Conservation (phyloP, 2,888 invertebrate genomes). For the Anthrax anthrax region DNA sequence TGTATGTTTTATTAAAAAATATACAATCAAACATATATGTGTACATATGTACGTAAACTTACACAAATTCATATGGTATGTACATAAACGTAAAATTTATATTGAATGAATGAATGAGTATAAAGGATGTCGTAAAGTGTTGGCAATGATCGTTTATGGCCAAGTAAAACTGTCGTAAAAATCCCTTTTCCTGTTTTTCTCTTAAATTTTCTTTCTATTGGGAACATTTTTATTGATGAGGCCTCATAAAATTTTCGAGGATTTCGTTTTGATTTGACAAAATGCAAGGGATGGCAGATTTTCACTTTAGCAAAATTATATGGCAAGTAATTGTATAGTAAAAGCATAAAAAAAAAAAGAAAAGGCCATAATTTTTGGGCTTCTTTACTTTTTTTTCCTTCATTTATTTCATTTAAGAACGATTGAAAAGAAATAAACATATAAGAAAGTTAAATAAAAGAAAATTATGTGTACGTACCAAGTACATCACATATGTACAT, state of each 20-base stretch:
- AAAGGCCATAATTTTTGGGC: not conserved
- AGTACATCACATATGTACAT: no score
- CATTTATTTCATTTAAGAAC: not conserved
- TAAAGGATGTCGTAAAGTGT: slow-evolving; percentile 18
- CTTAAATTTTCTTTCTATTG: slow-evolving; percentile 1
- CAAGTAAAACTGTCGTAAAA: slow-evolving; percentile 16
- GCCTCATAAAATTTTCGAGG: slow-evolving; percentile 10
- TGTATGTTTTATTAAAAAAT: no score
- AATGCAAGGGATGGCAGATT: slow-evolving; percentile 7
- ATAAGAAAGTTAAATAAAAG: not conserved
- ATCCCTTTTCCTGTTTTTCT: slow-evolving; percentile 5
- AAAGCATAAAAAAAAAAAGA: not conserved
- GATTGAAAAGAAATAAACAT: not conserved
- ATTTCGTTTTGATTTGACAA: slow-evolving; percentile 13
- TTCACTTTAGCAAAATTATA: not conserved
- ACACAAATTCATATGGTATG: no score
- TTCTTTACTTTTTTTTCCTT: not conserved
- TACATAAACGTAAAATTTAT: no score
- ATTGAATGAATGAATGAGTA: not conserved
- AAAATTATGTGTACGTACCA: not conserved
- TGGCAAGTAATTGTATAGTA: no score
- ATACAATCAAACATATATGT: no score
- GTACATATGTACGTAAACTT: no score
- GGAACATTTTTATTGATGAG: slow-evolving; percentile 11
- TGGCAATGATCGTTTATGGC: slow-evolving; percentile 20